Conservation (phyloP, 2,888 invertebrate species). For the Temnothorax unifasciatus region DNA sequence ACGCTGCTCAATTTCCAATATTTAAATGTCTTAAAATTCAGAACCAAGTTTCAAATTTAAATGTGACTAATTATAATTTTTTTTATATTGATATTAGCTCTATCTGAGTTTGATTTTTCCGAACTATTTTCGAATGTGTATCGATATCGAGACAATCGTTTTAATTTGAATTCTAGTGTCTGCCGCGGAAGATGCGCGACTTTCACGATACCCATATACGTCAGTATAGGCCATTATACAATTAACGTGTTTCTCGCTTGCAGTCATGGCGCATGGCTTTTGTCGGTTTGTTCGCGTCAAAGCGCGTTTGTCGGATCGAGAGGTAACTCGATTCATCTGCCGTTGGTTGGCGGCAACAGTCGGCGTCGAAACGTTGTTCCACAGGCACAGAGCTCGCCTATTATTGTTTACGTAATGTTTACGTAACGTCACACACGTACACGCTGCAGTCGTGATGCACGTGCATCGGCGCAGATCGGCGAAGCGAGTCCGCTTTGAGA, state of each 20-base stretch:
- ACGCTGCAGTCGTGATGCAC: conserved; percentile 37
- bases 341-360: conserved; percentile 62
- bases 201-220: background rate
- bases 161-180: background rate
- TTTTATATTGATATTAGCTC: background rate
- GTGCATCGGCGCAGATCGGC: conserved; percentile 5
- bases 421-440: conserved; percentile 79
- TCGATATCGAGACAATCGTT: background rate
- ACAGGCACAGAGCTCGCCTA: conserved; percentile 77
- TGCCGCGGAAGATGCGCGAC: background rate
- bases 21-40: background rate
- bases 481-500: conserved; percentile 1
- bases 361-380: conserved; percentile 71
- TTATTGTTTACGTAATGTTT: conserved; percentile 85
- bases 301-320: conserved; percentile 48
- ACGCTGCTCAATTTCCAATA: background rate
- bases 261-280: conserved; percentile 35
- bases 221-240: conserved; percentile 40
- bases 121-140: background rate
- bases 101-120: background rate
- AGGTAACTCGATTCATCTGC: conserved; percentile 72
- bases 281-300: conserved; percentile 51
- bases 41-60: conserved; percentile 9
- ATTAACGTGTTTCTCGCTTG: conserved; percentile 52
- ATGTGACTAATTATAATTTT: background rate